Percentiles rank a stretch among this genome's conserved stretches.
These are phyloP conservation scores for Lytechinus pictus DNA, from an alignment of 35 echinoderm and acorn worm genomes.

Conservation along the genomic window DNA sequence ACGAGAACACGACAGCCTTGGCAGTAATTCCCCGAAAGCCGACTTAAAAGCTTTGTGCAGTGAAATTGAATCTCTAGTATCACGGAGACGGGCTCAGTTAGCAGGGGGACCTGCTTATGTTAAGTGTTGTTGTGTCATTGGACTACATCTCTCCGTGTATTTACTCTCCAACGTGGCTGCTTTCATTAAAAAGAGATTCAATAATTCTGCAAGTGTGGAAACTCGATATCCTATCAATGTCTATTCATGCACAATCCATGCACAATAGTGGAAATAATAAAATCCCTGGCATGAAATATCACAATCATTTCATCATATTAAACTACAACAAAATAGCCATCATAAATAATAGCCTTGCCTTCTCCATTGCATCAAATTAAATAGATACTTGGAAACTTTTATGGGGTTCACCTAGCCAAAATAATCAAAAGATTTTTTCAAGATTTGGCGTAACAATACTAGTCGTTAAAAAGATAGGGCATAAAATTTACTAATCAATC, in stretches of 20 bases:
- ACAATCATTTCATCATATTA: not conserved
- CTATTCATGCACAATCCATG: not conserved
- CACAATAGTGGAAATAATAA: not conserved
- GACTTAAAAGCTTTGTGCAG: conserved; percentile 45
- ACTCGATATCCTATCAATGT: not conserved
- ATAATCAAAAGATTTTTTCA: not conserved
- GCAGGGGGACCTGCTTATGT: not conserved
- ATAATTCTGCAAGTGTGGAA: not conserved
- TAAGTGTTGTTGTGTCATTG: not conserved
- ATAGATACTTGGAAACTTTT: not conserved
- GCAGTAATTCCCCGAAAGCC: conserved; percentile 41
- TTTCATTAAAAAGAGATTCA: not conserved
- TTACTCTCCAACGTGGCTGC: not conserved
- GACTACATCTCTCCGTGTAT: not conserved
- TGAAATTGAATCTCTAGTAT: conserved; percentile 33
- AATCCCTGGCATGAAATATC: not conserved
- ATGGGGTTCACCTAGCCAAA: not conserved
- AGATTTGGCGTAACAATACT: not conserved
- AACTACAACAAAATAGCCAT: not conserved
- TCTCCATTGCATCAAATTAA: not conserved
- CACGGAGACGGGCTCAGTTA: not conserved
- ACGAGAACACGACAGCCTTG: conserved; percentile 14
- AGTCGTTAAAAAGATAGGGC: not conserved
- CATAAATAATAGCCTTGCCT: not conserved
- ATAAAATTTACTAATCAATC: not conserved